Base-by-base conservation (phyloP, 2,113 vertebrate species). In the Peromyscus polionotus region DNA sequence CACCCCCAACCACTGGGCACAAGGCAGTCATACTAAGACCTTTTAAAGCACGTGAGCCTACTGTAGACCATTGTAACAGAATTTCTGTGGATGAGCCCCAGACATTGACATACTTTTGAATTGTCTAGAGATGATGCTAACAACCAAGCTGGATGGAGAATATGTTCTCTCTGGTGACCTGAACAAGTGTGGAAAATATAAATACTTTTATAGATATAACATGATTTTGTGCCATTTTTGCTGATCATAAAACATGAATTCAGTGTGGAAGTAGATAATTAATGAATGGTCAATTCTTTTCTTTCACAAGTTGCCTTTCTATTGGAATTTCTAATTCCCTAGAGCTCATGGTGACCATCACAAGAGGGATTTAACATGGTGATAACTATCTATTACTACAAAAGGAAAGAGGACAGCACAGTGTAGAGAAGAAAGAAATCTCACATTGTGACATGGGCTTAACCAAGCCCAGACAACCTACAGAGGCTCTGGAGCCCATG, bases 151-250 rank as follows among this genome's bases (percentile, higher is more conserved):
- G 19, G 54, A 72, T 33, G 3, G 16, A 80, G 42, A 91, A 80
- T 95, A 20, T 88, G 36, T 88, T 59, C 84, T 59, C 54, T 77
- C 91, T 12, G 67, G 81, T 80, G 28, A 81, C 54, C 42, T 91
- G 72, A 85, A 68, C 9, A 73, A 48, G 8, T 59, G 67, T 72
- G 63, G 45, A 90, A 90, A 57, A 77, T 68, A 68, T 19, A 59
- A 95, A 95, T 22, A 42, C 20, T 33, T 83, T 59, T 24, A 73
- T 16, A 68, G 42, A 39, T 26, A 36, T 17, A n/a, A 28, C 5
- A 33, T 26, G 39, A 45, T 48, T 85, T 80, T 84, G 36, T 61
- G 33, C 14, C 7, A 19, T 8, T 36, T 93, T 95, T 92, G 19
- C 70, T 90, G n/a, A 79, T 65, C 45, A 83, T 59, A 70, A 77